These are phyloP conservation scores for Odontocerum albicorne DNA, from an alignment of 2,888 invertebrate species.

Conservation along the genomic window DNA sequence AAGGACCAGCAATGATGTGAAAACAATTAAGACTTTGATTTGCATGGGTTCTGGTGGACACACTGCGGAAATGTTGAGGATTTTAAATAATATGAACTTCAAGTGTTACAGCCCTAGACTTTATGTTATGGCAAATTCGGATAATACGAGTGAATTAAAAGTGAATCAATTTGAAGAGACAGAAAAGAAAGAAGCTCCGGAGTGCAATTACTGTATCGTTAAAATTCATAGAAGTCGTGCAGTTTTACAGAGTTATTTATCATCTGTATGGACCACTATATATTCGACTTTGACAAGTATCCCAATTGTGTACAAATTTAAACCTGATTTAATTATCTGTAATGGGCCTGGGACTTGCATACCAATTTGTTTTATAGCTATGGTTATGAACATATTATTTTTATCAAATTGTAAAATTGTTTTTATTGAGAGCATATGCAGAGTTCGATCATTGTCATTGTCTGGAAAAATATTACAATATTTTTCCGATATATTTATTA, in stretches of 20 bases:
- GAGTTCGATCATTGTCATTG: conserved; percentile 86
- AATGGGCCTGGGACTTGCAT: conserved; percentile 98
- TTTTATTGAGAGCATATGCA: conserved; percentile 94
- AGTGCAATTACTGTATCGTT: conserved; percentile 51
- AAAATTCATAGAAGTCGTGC: conserved; percentile 82
- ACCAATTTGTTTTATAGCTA: conserved; percentile 81
- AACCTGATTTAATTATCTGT: conserved; percentile 82
- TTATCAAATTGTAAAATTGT: conserved; percentile 74
- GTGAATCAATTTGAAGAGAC: conserved; percentile 56
- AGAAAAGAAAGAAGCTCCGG: conserved; percentile 32
- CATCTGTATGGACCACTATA: conserved; percentile 77
- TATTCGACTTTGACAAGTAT: conserved; percentile 69
- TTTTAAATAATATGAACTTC: conserved; percentile 65
- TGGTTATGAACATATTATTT: conserved; percentile 69
- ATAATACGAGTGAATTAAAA: conserved; percentile 73
- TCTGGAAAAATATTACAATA: conserved; percentile 84
- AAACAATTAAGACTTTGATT: conserved; percentile 54
- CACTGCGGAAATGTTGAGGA: conserved; percentile 88
- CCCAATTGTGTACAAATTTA: conserved; percentile 66
- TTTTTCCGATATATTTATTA: conserved; percentile 83
- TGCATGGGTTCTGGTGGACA: conserved; percentile 87
- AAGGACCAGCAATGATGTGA: conserved; percentile 5
- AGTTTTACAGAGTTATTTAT: conserved; percentile 83
- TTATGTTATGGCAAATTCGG: conserved; percentile 79
- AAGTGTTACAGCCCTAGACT: conserved; percentile 69